phyloP scores from a whole-genome alignment of 2,113 vertebrate species.

The Corythornis madagascariensis region DNA sequence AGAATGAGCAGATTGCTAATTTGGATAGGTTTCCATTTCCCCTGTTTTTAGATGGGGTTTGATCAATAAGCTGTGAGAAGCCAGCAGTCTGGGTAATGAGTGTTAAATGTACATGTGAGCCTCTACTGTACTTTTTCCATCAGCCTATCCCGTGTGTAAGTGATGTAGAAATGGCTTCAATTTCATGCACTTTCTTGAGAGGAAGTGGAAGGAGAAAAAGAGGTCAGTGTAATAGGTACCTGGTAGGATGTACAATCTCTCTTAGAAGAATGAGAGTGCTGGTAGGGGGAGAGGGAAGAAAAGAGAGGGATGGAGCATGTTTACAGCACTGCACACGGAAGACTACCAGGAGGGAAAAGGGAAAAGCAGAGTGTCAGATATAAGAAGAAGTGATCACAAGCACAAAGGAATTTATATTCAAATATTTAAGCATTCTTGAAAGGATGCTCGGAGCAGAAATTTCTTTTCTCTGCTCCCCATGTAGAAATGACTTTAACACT shows the following conservation, averaged over 20 bases:
- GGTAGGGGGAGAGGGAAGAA: neutral
- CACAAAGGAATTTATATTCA: constrained; percentile 83
- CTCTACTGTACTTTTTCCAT: constrained; percentile 10
- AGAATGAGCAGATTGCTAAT: constrained; percentile 64
- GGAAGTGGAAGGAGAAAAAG: constrained; percentile 9
- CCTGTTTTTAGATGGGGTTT: constrained; percentile 32
- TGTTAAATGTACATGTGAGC: constrained; percentile 31
- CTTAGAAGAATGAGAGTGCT: neutral
- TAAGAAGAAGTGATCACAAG: constrained; percentile 76
- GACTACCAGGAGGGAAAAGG: constrained; percentile 56
- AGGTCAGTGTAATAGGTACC: neutral
- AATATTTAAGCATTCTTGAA: constrained; percentile 87
- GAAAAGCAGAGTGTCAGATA: constrained; percentile 70
- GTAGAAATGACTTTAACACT: constrained; percentile 83
- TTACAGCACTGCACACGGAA: constrained; percentile 15
- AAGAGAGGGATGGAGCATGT: constrained; percentile 2
- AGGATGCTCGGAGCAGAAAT: constrained; percentile 81
- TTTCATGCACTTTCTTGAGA: constrained; percentile 39
- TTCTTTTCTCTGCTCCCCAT: constrained; percentile 80
- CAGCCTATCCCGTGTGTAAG: neutral
- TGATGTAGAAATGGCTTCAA: neutral
- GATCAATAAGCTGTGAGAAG: constrained; percentile 39
- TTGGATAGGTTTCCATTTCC: constrained; percentile 60
- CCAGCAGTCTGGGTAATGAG: constrained; percentile 34
- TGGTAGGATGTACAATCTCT: neutral